Evolutionary conservation across 2,888 invertebrate species (phyloP).

Genomic region (Malachius bipustulatus): DNA sequence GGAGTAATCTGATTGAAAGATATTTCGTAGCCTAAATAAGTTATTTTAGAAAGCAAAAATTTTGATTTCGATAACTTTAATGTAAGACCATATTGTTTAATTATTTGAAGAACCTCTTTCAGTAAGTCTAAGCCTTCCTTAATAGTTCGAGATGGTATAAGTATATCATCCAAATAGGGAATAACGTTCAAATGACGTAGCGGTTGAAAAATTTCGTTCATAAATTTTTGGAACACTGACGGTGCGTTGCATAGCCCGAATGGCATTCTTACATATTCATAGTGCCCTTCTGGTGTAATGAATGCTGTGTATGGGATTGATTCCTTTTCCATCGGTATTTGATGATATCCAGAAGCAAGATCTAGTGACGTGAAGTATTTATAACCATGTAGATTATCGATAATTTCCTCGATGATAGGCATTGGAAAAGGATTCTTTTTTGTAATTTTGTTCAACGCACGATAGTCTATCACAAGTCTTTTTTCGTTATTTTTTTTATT

Average conservation of each 20-base stretch:
- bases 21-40: constrained; percentile 18
- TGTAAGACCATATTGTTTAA: constrained; percentile 11
- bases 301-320: neutral
- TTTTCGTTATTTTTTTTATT: no score
- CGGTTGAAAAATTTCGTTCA: neutral
- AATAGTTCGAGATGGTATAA: neutral
- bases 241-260: constrained; percentile 4
- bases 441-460: neutral
- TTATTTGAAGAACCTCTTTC: neutral
- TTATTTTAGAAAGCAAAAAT: constrained; percentile 15
- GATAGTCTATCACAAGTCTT: constrained; percentile 1
- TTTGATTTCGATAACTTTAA: constrained; percentile 16
- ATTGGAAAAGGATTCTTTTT: neutral
- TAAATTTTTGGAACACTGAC: neutral
- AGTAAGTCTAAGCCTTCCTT: neutral
- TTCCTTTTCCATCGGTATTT: constrained; percentile 7
- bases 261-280: constrained; percentile 1
- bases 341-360: no score
- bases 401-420: neutral
- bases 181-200: no score
- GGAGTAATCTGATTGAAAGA: constrained; percentile 12
- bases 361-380: neutral
- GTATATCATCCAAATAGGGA: constrained; percentile 1
- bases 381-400: neutral
- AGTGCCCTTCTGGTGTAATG: neutral